A percentile compares a stretch with the other conserved stretches of the same genome.
These are phyloP conservation scores for Scalopus aquaticus DNA, from an alignment of 2,113 vertebrate genomes.

Conservation along the genomic window DNA sequence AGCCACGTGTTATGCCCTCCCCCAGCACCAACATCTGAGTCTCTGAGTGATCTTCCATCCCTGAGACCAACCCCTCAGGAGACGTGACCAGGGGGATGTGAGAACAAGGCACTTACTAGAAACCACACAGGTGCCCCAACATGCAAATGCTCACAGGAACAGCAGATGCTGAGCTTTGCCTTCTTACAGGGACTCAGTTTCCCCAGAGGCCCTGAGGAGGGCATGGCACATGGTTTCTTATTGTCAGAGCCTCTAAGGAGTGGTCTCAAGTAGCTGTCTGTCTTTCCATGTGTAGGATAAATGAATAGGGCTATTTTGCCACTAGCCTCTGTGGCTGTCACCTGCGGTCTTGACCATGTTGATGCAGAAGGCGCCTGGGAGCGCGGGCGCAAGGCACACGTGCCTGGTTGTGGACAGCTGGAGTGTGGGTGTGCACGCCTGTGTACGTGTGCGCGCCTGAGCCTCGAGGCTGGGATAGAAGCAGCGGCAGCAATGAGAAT, in stretches of 20 bases:
- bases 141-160: neutral
- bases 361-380: too few species aligned
- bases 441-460: too few species aligned
- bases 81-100: neutral
- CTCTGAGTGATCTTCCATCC: neutral
- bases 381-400: too few species aligned
- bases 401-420: too few species aligned
- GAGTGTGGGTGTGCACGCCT: too few species aligned
- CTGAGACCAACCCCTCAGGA: neutral
- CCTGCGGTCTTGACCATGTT: too few species aligned
- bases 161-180: neutral
- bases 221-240: neutral
- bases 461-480: too few species aligned
- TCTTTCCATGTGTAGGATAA: neutral
- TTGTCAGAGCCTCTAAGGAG: neutral
- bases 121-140: neutral
- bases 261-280: neutral
- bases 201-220: neutral
- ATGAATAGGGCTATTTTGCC: too few species aligned
- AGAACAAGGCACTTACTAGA: neutral
- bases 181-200: neutral
- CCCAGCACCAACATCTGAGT: rapidly evolving
- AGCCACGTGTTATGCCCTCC: rapidly evolving
- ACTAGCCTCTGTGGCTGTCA: too few species aligned
- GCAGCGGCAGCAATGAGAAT: too few species aligned